These are phyloP conservation scores for Sterrhoptilus dennistouni DNA, from an alignment of 2,113 vertebrate species.

Conservation along the genomic window DNA sequence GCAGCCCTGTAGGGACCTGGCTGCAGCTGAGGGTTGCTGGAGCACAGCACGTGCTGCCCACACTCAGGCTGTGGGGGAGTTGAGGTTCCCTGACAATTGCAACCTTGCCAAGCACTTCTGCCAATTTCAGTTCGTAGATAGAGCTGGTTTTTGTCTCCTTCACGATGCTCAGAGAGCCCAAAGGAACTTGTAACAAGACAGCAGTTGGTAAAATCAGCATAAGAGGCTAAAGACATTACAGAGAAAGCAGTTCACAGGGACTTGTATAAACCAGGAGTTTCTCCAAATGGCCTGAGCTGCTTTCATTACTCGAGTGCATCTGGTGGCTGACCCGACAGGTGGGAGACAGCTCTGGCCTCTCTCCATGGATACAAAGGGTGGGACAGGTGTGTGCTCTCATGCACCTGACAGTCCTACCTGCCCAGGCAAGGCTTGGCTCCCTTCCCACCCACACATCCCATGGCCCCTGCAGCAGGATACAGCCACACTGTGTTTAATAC, in stretches of 20 bases:
- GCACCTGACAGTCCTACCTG: neutral
- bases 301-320: neutral
- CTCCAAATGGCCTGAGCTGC: neutral
- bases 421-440: neutral
- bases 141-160: neutral
- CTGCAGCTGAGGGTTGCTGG: neutral
- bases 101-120: neutral
- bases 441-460: accelerated
- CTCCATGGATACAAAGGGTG: neutral
- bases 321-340: neutral
- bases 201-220: neutral
- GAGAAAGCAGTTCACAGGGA: neutral
- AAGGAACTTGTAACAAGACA: neutral
- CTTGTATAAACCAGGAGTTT: neutral
- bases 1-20: accelerated
- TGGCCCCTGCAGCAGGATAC: neutral
- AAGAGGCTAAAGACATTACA: neutral
- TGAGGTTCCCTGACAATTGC: neutral
- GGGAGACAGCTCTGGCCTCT: neutral
- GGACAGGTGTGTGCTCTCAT: neutral
- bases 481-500: neutral
- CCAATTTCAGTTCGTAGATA: neutral
- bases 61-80: accelerated
- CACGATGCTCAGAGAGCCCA: accelerated
- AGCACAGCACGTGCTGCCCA: accelerated